A percentile compares a stretch with the other conserved stretches of the same genome.
phyloP scores from a whole-genome alignment of 1,140 invertebrate species.

The Drosophila simulans region DNA sequence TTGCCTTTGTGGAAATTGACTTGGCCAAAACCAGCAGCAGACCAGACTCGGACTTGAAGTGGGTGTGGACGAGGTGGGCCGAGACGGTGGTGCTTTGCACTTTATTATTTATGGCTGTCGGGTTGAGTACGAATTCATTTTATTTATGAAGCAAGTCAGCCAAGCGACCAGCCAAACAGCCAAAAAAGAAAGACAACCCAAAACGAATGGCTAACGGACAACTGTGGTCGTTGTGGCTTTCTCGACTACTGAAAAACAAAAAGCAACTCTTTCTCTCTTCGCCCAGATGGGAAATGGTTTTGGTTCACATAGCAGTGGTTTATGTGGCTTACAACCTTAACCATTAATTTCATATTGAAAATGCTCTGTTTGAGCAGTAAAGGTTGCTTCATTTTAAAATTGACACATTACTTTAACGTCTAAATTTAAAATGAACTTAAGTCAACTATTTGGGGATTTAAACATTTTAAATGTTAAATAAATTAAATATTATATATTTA shows the following conservation, averaged over 20 bases:
- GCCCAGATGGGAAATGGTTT: constrained; percentile 1
- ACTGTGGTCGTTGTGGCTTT: constrained; percentile 47
- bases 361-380: background rate
- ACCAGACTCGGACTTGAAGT: constrained; percentile 43
- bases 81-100: constrained; percentile 53
- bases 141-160: constrained; percentile 79
- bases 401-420: no score
- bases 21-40: constrained; percentile 49
- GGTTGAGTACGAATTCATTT: constrained; percentile 78
- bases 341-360: background rate
- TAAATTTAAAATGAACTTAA: no score
- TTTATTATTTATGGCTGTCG: constrained; percentile 81
- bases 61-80: constrained; percentile 22
- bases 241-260: constrained; percentile 34
- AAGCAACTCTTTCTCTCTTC: constrained; percentile 6
- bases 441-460: no score
- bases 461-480: no score
- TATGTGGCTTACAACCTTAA: background rate
- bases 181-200: constrained; percentile 51
- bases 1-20: constrained; percentile 72
- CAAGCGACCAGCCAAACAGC: constrained; percentile 67
- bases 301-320: constrained; percentile 1
- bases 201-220: constrained; percentile 50
- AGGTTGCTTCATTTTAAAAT: background rate
- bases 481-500: background rate